Evolutionary conservation across 2,888 invertebrate species (phyloP), one percentile per base, ranked within the genome.

Genomic region (Brassicogethes aeneus): DNA sequence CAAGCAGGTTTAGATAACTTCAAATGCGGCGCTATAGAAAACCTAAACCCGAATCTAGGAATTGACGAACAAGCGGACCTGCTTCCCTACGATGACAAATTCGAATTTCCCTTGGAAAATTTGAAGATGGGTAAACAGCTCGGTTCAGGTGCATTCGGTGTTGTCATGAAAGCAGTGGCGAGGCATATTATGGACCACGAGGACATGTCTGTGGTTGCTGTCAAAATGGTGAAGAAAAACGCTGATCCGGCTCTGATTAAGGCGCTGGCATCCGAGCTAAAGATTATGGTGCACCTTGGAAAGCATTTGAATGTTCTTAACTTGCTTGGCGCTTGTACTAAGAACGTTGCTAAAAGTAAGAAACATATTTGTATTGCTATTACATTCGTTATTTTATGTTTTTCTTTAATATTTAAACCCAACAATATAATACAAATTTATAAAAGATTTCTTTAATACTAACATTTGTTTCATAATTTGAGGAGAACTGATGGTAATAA

Each of bases 221-320:
- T 96, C 0, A 96, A 96, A 73, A 94, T 90, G 89, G 90, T 94
- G 2, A 90, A 91, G 66, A 82, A 84, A 51, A 84, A 85, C 34
- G 85, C 90, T 0, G 92, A 94, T 60, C 77, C 80, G 31, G 80
- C 83, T 50, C 85, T 88, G 55, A 84, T 94, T 46, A 84, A 84
- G 61, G 92, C 95, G 0, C 70, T 96, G 33, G 84, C 90, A 16
- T 88, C 92, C 0, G 96, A 96, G 65, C 71, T 96, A 14, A 96
- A 96, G 71, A 94, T 96, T 44, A 88, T 96, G 85, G 86, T 90
- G 3, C 93, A 96, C 68, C 74, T 96, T 50, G 95, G 95, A 0
- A 85, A 88, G 59, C 94, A 96, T 68, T 70, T 95, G 35, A 96
- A 96, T 66, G 92, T 96, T 32, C 91, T 96, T 1, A 95, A 95